Percentiles rank a stretch among this genome's conserved stretches.
phyloP scores from a whole-genome alignment of 2,797 vertebrate species.

The Euthynnus affinis region DNA sequence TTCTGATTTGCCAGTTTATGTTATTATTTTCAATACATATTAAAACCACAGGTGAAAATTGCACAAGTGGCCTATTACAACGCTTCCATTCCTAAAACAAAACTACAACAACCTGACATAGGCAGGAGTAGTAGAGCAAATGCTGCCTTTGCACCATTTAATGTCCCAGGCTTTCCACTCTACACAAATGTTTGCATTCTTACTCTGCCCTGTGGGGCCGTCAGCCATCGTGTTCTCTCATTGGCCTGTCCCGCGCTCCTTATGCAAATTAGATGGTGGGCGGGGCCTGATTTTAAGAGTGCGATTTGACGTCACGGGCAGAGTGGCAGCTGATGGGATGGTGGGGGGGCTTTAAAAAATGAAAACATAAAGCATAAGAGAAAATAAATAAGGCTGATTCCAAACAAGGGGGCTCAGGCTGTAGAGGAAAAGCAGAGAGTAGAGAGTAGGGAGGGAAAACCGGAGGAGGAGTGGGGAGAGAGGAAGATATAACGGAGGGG shows the following conservation, averaged over 20 bases:
- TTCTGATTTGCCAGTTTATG: neutral
- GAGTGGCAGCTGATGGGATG: slow-evolving; percentile 79
- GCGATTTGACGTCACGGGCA: slow-evolving; percentile 88
- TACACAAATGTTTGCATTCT: slow-evolving; percentile 83
- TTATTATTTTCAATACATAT: neutral
- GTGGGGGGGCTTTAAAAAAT: slow-evolving; percentile 54
- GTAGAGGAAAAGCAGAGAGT: slow-evolving; percentile 42
- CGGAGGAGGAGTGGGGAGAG: slow-evolving; percentile 55
- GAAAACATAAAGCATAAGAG: slow-evolving; percentile 64
- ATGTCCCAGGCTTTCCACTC: slow-evolving; percentile 67
- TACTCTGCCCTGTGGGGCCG: slow-evolving; percentile 77
- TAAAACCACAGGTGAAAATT: neutral
- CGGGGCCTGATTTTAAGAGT: slow-evolving; percentile 71
- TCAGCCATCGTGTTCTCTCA: slow-evolving; percentile 65
- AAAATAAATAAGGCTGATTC: slow-evolving; percentile 68
- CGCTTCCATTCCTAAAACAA: neutral
- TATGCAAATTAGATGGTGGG: slow-evolving; percentile 87
- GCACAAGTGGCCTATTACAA: neutral
- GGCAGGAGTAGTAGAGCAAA: slow-evolving; percentile 18
- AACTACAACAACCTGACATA: slow-evolving; percentile 27
- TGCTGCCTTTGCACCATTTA: slow-evolving; percentile 49
- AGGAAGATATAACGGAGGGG: slow-evolving; percentile 71
- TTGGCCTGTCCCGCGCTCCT: slow-evolving; percentile 82
- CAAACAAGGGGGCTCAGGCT: slow-evolving; percentile 52
- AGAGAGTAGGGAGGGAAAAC: slow-evolving; percentile 52